Conservation (phyloP, 2,113 vertebrate species). For the Epinephelus fuscoguttatus region DNA sequence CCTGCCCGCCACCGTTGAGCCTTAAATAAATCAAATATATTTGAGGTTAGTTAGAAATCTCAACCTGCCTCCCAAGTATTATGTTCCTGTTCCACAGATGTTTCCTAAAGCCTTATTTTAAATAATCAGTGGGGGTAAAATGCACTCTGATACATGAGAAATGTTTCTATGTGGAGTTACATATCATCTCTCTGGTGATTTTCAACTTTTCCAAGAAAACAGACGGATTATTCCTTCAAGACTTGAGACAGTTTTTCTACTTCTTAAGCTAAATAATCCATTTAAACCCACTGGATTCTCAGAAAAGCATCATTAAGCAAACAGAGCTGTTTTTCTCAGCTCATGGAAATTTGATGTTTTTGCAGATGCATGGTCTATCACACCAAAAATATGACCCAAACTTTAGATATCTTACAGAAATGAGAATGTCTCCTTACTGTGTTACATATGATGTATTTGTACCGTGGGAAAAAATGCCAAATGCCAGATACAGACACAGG, state of each 20-base stretch:
- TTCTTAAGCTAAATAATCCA: neutral
- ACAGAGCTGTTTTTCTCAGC: neutral
- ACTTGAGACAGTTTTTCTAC: neutral
- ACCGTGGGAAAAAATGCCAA: neutral
- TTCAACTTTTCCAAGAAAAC: neutral
- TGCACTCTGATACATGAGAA: neutral
- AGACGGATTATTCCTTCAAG: neutral
- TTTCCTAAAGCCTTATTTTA: neutral
- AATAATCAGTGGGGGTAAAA: neutral
- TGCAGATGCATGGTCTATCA: neutral
- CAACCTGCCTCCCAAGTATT: neutral
- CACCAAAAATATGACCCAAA: neutral
- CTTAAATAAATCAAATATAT: constrained; percentile 20
- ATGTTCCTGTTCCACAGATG: neutral
- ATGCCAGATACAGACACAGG: neutral
- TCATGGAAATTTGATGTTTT: neutral
- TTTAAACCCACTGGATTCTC: neutral
- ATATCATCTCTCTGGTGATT: neutral
- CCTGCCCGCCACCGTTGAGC: neutral
- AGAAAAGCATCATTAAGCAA: neutral
- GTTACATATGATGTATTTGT: neutral
- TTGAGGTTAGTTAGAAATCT: constrained; percentile 3
- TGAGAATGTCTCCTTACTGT: neutral
- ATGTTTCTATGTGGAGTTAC: neutral
- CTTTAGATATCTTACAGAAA: neutral